These are phyloP conservation scores for Patella pellucida DNA, from an alignment of 2,888 invertebrate species.

Conservation along the genomic window DNA sequence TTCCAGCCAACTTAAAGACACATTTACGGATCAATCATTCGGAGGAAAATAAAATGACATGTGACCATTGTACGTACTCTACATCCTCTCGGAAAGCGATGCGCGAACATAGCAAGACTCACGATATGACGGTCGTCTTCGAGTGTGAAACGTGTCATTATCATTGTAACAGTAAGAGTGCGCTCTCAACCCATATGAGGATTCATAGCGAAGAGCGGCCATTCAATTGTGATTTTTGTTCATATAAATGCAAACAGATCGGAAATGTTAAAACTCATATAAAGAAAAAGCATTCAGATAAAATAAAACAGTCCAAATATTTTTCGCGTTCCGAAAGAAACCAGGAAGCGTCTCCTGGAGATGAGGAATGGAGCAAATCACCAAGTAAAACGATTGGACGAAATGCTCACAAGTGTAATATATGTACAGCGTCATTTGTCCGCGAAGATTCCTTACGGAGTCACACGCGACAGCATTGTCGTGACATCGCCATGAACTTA, in stretches of 20 bases:
- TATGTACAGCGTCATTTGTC: slow-evolving; percentile 70
- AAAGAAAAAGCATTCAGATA: slow-evolving; percentile 60
- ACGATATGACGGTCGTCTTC: slow-evolving; percentile 33
- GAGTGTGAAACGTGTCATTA: slow-evolving; percentile 58
- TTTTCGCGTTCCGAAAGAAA: slow-evolving; percentile 13
- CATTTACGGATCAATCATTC: slow-evolving; percentile 68
- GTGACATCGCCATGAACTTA: slow-evolving; percentile 35
- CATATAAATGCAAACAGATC: slow-evolving; percentile 56
- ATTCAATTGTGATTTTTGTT: slow-evolving; percentile 61
- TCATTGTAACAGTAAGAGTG: slow-evolving; percentile 53
- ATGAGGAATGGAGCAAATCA: background rate
- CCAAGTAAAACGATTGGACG: background rate
- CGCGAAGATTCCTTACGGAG: slow-evolving; percentile 71
- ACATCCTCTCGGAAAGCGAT: slow-evolving; percentile 64
- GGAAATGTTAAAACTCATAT: slow-evolving; percentile 63
- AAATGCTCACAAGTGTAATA: slow-evolving; percentile 64
- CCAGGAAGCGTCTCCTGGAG: background rate
- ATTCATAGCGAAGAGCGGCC: slow-evolving; percentile 58
- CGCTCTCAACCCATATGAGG: slow-evolving; percentile 56
- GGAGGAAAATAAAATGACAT: slow-evolving; percentile 53
- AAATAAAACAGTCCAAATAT: slow-evolving; percentile 9
- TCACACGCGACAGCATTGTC: slow-evolving; percentile 69
- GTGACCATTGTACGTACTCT: slow-evolving; percentile 62
- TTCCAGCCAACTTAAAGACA: slow-evolving; percentile 68
- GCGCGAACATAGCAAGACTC: slow-evolving; percentile 64